Evolutionary conservation across 1,140 invertebrate genomes (phyloP).

Genomic region (Drosophila trapezifrons): DNA sequence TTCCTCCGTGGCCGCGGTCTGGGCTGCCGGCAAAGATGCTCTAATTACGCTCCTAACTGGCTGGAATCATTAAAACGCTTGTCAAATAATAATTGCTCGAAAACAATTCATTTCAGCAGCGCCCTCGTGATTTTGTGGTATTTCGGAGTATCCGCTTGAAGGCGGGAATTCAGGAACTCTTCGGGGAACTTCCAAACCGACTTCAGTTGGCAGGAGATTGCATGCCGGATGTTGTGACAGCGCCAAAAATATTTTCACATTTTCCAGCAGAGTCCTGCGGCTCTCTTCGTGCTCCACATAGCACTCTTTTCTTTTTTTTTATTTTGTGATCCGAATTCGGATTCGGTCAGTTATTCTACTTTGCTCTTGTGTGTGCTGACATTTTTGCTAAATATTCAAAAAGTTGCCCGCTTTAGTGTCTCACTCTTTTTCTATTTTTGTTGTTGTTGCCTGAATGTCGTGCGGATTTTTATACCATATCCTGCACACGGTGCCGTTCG

Average conservation of each 20-base stretch:
- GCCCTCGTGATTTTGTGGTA: slow-evolving; percentile 25
- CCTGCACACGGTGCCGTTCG: slow-evolving; percentile 22
- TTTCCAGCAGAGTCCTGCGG: slow-evolving; percentile 47
- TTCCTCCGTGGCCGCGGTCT: slow-evolving; percentile 23
- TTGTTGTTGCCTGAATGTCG: slow-evolving; percentile 19
- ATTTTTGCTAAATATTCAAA: slow-evolving; percentile 74
- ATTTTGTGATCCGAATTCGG: slow-evolving; percentile 26
- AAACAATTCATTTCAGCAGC: slow-evolving; percentile 54
- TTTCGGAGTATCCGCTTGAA: slow-evolving; percentile 2
- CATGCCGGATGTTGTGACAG: slow-evolving; percentile 66
- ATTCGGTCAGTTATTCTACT: slow-evolving; percentile 49
- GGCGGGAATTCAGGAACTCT: background rate
- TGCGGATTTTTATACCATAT: slow-evolving; percentile 37
- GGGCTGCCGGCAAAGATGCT: slow-evolving; percentile 55
- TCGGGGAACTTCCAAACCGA: slow-evolving; percentile 5
- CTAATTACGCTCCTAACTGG: slow-evolving; percentile 74
- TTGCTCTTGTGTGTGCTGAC: slow-evolving; percentile 19
- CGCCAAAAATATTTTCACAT: slow-evolving; percentile 71
- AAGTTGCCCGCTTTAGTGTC: slow-evolving; percentile 51
- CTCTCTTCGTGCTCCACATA: slow-evolving; percentile 45
- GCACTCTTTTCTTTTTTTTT: slow-evolving; percentile 39
- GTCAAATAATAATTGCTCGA: slow-evolving; percentile 76
- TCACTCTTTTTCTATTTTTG: slow-evolving; percentile 30
- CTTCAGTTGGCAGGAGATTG: slow-evolving; percentile 44
- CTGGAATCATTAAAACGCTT: slow-evolving; percentile 74